Evolutionary conservation across 2,797 vertebrate species (phyloP).

Genomic region (Psittacula derbiana): DNA sequence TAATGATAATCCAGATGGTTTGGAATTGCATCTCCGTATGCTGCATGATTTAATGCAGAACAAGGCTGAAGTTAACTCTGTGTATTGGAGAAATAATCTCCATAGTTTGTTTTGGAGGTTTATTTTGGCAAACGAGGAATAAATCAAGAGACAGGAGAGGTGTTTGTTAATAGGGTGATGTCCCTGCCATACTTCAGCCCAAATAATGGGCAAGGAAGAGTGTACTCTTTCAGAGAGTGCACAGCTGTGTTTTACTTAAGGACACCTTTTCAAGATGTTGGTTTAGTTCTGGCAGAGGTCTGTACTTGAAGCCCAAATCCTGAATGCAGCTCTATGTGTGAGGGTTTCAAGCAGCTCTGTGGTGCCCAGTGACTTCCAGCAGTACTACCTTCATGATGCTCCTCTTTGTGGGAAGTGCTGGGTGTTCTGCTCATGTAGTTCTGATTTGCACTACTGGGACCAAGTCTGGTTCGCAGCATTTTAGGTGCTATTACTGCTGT

Average conservation of each 20-base stretch:
- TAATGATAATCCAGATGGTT: constrained; percentile 62
- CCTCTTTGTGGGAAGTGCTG: not conserved
- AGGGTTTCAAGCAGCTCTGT: not conserved
- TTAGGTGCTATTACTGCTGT: not conserved
- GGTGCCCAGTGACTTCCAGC: not conserved
- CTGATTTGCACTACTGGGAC: not conserved
- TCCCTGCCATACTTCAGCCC: not conserved
- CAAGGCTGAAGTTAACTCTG: not conserved
- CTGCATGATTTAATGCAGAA: not conserved
- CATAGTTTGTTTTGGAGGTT: not conserved
- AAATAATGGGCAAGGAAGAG: not conserved
- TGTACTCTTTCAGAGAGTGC: not conserved
- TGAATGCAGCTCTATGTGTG: not conserved
- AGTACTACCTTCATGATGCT: not conserved
- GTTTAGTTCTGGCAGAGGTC: not conserved
- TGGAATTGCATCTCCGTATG: constrained; percentile 47
- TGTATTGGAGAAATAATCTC: not conserved
- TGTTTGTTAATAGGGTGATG: not conserved
- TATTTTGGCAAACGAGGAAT: not conserved
- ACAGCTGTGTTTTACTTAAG: rapidly evolving
- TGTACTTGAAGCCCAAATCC: not conserved
- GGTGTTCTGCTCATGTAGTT: not conserved
- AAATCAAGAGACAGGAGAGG: not conserved
- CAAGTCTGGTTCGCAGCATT: not conserved
- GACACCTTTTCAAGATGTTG: not conserved